phyloP scores from a whole-genome alignment of 1,140 invertebrate species.

The Leptinotarsa undecemlineata region DNA sequence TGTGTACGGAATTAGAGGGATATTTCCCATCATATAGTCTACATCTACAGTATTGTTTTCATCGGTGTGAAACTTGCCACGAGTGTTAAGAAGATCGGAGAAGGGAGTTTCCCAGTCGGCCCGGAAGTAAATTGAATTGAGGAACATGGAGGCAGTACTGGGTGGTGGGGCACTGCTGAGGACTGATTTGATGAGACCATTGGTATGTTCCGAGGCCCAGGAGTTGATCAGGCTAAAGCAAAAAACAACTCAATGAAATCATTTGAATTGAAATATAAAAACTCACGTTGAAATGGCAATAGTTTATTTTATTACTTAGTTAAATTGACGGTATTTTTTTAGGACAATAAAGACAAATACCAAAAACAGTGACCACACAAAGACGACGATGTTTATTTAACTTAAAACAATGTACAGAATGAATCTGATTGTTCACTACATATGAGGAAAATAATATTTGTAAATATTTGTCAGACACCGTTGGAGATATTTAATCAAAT shows the following conservation, averaged over 20 bases:
- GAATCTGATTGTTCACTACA: no score
- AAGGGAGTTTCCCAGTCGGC: slow-evolving; percentile 70
- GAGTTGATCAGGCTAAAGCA: slow-evolving; percentile 59
- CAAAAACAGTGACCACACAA: no score
- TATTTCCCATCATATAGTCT: slow-evolving; percentile 40
- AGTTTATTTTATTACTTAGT: no score
- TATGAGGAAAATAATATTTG: no score
- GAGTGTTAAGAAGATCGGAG: slow-evolving; percentile 58
- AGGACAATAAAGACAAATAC: no score
- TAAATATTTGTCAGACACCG: no score
- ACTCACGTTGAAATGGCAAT: no score
- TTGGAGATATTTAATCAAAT: no score
- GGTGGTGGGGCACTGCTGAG: slow-evolving; percentile 35
- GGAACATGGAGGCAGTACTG: slow-evolving; percentile 63
- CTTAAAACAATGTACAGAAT: no score
- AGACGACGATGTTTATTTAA: no score
- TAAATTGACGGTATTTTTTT: no score
- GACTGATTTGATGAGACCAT: slow-evolving; percentile 63
- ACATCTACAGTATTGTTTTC: slow-evolving; percentile 29
- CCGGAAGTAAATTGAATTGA: slow-evolving; percentile 77
- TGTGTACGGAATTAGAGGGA: slow-evolving; percentile 38
- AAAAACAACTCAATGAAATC: neutral
- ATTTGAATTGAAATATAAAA: no score
- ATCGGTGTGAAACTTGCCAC: slow-evolving; percentile 59
- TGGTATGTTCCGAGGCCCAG: slow-evolving; percentile 65